A percentile compares a stretch with the other conserved stretches of the same genome.
Conservation (phyloP, 2,888 invertebrate species). For the Halictus ligatus region DNA sequence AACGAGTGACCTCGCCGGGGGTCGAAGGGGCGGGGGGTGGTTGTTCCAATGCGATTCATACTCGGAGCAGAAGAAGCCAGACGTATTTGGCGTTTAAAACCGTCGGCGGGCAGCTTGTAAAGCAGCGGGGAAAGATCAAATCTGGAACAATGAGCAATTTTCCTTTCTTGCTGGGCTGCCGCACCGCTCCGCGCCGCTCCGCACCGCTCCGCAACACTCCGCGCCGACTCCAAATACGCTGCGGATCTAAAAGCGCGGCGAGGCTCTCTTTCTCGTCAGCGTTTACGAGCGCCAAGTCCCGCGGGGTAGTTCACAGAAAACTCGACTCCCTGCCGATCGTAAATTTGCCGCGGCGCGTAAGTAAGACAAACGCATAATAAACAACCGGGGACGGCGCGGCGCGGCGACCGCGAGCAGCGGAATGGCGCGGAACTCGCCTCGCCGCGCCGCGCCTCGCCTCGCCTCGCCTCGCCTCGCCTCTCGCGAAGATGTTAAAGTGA, state of each 20-base stretch:
- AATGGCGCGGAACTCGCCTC: constrained; percentile 22
- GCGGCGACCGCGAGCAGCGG: constrained; percentile 45
- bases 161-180: constrained; percentile 23
- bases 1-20: not conserved
- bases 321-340: constrained; percentile 34
- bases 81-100: constrained; percentile 37
- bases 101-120: constrained; percentile 10
- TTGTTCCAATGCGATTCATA: constrained; percentile 9
- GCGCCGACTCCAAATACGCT: constrained; percentile 37
- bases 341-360: constrained; percentile 58
- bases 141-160: constrained; percentile 59
- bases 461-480: not conserved
- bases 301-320: constrained; percentile 50
- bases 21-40: no score
- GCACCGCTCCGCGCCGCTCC: not conserved
- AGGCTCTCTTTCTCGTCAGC: constrained; percentile 40
- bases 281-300: constrained; percentile 50
- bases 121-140: constrained; percentile 31
- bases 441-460: not conserved
- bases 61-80: not conserved
- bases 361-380: constrained; percentile 65
- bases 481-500: constrained; percentile 45
- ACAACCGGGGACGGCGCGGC: constrained; percentile 42
- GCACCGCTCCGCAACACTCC: not conserved
- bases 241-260: constrained; percentile 18